Evolutionary conservation across 2,888 invertebrate species (phyloP).

Genomic region (Himalopsyche anomala): DNA sequence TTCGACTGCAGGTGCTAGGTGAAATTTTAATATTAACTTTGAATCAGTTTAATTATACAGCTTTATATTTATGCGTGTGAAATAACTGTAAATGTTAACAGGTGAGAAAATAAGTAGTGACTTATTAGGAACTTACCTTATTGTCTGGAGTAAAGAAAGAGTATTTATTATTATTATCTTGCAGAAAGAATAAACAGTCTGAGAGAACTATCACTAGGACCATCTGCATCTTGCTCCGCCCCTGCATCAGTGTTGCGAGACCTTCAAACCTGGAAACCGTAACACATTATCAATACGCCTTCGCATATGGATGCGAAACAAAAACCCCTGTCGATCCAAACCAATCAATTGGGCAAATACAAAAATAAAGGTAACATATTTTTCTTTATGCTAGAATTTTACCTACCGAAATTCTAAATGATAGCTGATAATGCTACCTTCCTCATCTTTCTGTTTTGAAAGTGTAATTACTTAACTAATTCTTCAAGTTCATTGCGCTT

Average conservation of each 20-base stretch:
- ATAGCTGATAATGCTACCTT: too few relatives aligned
- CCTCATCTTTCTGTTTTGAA: too few relatives aligned
- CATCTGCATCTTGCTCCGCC: conserved; percentile 92
- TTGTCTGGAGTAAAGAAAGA: conserved; percentile 95
- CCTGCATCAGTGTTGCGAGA: conserved; percentile 91
- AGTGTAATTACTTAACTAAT: too few relatives aligned
- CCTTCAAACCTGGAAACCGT: conserved; percentile 84
- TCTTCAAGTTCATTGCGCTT: too few relatives aligned
- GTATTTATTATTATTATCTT: conserved; percentile 95
- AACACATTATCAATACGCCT: neutral
- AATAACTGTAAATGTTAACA: too few relatives aligned
- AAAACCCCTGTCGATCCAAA: conserved; percentile 26
- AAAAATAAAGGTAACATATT: neutral
- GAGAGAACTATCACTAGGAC: conserved; percentile 93
- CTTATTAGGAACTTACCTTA: conserved; percentile 78
- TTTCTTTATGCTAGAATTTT: too few relatives aligned
- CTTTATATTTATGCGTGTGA: too few relatives aligned
- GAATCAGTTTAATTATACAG: too few relatives aligned
- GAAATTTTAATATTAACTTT: too few relatives aligned
- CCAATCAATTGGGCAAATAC: neutral
- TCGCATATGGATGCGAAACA: neutral
- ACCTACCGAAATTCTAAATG: too few relatives aligned
- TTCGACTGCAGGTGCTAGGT: too few relatives aligned
- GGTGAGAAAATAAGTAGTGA: neutral
- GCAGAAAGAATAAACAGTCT: conserved; percentile 93